These are phyloP conservation scores for Drosophila niveifrons DNA, from an alignment of 2,888 invertebrate genomes.

Conservation along the genomic window DNA sequence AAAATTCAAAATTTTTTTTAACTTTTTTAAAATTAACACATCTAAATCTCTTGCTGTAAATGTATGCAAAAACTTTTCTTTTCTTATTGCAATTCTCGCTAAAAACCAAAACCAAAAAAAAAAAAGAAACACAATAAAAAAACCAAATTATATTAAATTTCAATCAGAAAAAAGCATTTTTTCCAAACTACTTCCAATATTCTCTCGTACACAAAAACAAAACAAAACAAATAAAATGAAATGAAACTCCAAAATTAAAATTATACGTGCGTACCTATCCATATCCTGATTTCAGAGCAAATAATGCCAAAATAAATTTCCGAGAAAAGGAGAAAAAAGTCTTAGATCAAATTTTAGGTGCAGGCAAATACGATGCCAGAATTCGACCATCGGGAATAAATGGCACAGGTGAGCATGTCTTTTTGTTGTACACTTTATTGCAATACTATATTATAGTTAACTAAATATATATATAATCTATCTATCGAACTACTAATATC, in stretches of 20 bases:
- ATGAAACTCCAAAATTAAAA: conserved; percentile 55
- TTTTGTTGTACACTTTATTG: not conserved
- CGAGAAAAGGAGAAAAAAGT: conserved; percentile 97
- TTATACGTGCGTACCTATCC: conserved; percentile 85
- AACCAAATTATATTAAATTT: conserved; percentile 25
- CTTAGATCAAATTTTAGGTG: conserved; percentile 96
- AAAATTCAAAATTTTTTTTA: conserved; percentile 3
- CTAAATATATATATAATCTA: not conserved
- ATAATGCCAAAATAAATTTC: conserved; percentile 94
- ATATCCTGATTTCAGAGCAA: conserved; percentile 88
- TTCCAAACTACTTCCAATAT: conserved; percentile 61
- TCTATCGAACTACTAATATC: conserved; percentile 16
- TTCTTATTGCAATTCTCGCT: conserved; percentile 52
- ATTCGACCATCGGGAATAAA: conserved; percentile 97
- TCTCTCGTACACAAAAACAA: conserved; percentile 22
- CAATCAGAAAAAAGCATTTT: conserved; percentile 47
- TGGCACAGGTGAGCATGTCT: conserved; percentile 91
- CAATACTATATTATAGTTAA: not conserved
- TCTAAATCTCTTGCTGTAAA: conserved; percentile 61
- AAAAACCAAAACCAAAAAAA: conserved; percentile 18
- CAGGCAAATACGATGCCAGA: conserved; percentile 95
- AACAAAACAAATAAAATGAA: conserved; percentile 28
- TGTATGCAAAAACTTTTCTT: conserved; percentile 62
- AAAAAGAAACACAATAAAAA: conserved; percentile 1
- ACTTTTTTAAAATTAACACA: conserved; percentile 18